phyloP scores from a whole-genome alignment of 2,113 vertebrate genomes.

The Percina caprodes region DNA sequence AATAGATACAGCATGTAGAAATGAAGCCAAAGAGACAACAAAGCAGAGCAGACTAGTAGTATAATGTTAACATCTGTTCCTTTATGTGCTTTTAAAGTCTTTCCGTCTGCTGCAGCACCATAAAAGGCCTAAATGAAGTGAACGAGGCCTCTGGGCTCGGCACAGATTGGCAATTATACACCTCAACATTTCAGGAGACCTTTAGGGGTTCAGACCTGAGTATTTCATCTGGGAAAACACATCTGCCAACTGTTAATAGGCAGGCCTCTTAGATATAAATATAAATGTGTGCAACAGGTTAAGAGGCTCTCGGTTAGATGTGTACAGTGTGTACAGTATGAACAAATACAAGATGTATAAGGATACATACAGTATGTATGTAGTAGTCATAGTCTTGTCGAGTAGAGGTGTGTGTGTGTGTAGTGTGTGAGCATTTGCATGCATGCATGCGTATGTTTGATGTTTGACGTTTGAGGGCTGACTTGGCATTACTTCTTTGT shows the following conservation, averaged over 20 bases:
- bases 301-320: slow-evolving; percentile 21
- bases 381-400: neutral
- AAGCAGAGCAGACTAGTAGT: slow-evolving; percentile 30
- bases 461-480: slow-evolving; percentile 33
- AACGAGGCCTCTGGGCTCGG: slow-evolving; percentile 62
- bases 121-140: slow-evolving; percentile 63
- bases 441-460: neutral
- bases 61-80: slow-evolving; percentile 71
- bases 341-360: slow-evolving; percentile 1
- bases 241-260: slow-evolving; percentile 65
- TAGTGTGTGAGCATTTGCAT: neutral
- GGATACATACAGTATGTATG: neutral
- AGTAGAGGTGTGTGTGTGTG: neutral
- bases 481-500: slow-evolving; percentile 1
- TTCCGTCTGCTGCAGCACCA: slow-evolving; percentile 56
- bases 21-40: neutral
- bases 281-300: slow-evolving; percentile 62
- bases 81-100: slow-evolving; percentile 66
- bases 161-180: slow-evolving; percentile 69
- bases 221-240: slow-evolving; percentile 60
- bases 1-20: slow-evolving; percentile 13
- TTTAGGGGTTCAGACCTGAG: slow-evolving; percentile 50
- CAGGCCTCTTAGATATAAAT: slow-evolving; percentile 24
- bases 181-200: slow-evolving; percentile 64
- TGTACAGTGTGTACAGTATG: neutral